Base-by-base conservation (phyloP, 2,888 invertebrate species). In the Chironomus riparius region DNA sequence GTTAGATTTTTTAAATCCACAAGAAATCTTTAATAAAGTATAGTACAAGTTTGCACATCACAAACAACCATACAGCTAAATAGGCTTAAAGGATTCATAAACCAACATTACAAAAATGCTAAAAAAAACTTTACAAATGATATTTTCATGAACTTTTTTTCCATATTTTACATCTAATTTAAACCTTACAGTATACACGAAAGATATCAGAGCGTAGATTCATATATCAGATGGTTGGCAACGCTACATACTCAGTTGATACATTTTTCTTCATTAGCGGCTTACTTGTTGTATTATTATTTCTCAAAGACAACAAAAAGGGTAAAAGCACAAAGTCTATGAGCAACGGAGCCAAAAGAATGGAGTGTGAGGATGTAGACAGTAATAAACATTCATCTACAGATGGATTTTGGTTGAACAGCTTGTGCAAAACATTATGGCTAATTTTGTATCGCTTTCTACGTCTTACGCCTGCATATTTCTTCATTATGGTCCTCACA, bases 191-290 rank as follows among this genome's bases (percentile, higher is more conserved):
- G 86, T 89, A 88, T 56, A 86, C 90, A 82, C 86, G 93, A 71
- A 87, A 88, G 1, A 87, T 92, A 78, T 91, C 90, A 0, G 93
- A 93, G 82, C 87, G 92, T 76, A 89, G 90, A 79, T 90, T 92
- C 82, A 86, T 90, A 84, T 94, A 92, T 83, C 93, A 94, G 82
- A 90, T 92, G 0, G 90, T 94, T 77, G 91, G 92, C 77, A 94
- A 94, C 83, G 94, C 93, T 0, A 92, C 92, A 5, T 93, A 92
- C 82, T 92, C 93, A 70, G 94, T 94, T 65, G 94, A 94, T 81
- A 92, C 92, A 4, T 94, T 94, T 85, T 94, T 93, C 85, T 93
- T 92, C 80, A 92, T 94, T 79, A 92, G 93, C 91, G 93, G 92
- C 4, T 85, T 92, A 68, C 85, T 93, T 77, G 90, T 92, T 56